Conservation (phyloP, 2,888 invertebrate species). For the Phytoseiulus persimilis region DNA sequence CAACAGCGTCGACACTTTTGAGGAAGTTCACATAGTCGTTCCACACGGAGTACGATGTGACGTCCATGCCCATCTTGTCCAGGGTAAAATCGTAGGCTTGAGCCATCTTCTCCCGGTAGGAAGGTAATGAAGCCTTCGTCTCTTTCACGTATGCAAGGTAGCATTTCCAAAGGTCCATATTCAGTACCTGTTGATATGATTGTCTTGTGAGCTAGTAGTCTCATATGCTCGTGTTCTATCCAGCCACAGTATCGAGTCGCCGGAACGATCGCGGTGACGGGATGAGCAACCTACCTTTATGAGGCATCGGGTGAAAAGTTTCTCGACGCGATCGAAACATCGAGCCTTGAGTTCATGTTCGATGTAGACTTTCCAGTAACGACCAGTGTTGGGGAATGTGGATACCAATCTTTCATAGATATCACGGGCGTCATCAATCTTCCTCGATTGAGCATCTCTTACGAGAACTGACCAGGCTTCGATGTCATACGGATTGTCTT, state of each 20-base stretch:
- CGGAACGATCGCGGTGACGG: neutral
- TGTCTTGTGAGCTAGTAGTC: too few species aligned
- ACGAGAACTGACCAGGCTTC: conserved; percentile 96
- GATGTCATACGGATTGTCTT: conserved; percentile 80
- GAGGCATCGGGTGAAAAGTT: conserved; percentile 94
- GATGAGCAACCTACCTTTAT: conserved; percentile 59
- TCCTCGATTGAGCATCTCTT: conserved; percentile 60
- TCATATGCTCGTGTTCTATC: too few species aligned
- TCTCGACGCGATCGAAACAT: conserved; percentile 97
- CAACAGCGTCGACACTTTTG: conserved; percentile 90
- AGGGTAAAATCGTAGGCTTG: conserved; percentile 98
- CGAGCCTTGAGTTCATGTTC: conserved; percentile 77
- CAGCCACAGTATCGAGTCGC: too few species aligned
- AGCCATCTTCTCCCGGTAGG: conserved; percentile 88
- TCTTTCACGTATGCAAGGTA: conserved; percentile 97
- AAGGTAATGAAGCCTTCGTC: conserved; percentile 76
- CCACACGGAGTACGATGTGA: conserved; percentile 93
- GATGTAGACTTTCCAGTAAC: conserved; percentile 98
- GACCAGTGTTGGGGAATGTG: conserved; percentile 89
- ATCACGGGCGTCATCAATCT: conserved; percentile 70
- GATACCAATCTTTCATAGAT: conserved; percentile 88
- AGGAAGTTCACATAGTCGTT: conserved; percentile 93
- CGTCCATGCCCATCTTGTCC: conserved; percentile 97
- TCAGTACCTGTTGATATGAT: conserved; percentile 60
- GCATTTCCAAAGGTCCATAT: conserved; percentile 96